These are phyloP conservation scores for Acronicta aceris DNA, from an alignment of 2,888 invertebrate genomes.

Conservation along the genomic window DNA sequence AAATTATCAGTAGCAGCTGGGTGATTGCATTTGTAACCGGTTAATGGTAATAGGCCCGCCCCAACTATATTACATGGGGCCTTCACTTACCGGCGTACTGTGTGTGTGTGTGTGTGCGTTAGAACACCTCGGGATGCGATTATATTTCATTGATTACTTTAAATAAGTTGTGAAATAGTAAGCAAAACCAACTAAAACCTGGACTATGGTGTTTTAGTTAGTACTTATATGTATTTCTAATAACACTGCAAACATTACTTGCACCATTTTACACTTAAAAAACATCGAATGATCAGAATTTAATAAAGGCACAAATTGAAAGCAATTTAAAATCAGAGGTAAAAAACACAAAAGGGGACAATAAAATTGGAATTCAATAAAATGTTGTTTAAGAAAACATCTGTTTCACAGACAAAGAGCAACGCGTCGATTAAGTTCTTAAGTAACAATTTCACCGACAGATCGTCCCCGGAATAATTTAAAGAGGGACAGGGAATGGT, in stretches of 20 bases:
- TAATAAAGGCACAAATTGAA: conserved; percentile 33
- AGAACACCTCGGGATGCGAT: no score
- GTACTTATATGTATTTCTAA: no score
- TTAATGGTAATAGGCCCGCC: no score
- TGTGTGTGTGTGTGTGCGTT: no score
- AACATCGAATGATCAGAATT: conserved; percentile 11
- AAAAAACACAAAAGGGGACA: conserved; percentile 49
- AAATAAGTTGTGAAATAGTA: no score
- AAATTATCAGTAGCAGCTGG: no score
- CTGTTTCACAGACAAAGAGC: conserved; percentile 68
- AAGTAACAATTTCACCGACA: conserved; percentile 77
- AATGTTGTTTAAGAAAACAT: conserved; percentile 68
- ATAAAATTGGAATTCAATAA: conserved; percentile 65
- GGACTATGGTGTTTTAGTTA: no score
- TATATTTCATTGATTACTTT: no score
- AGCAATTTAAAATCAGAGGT: conserved; percentile 53
- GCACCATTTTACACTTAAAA: not conserved
- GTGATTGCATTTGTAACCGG: no score
- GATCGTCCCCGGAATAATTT: conserved; percentile 76
- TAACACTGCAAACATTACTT: not conserved
- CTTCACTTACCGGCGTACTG: no score
- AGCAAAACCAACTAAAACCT: no score
- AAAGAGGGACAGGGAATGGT: conserved; percentile 57
- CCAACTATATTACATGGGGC: no score
- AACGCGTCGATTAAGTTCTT: conserved; percentile 76